A percentile compares a stretch with the other conserved stretches of the same genome.
Evolutionary conservation across 2,888 invertebrate genomes (phyloP).

Genomic region (Chaitophorus viminalis): DNA sequence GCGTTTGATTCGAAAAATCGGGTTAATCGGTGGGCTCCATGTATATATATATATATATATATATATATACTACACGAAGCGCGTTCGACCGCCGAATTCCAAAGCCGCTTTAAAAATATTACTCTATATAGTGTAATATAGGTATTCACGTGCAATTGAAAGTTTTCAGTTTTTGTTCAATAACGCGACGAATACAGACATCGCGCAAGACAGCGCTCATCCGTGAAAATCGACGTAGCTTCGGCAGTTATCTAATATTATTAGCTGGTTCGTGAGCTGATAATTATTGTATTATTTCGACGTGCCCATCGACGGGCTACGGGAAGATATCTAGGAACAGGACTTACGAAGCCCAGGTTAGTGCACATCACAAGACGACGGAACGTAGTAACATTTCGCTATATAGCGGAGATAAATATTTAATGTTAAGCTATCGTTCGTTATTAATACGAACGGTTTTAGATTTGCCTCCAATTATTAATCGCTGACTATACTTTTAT

Average conservation of each 20-base stretch:
- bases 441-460: no score
- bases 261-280: background rate
- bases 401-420: no score
- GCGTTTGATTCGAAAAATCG: conserved; percentile 29
- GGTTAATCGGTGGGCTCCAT: background rate
- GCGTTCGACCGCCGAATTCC: background rate
- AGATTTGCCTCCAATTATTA: no score
- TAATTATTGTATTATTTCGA: background rate
- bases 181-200: background rate
- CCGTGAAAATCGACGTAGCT: conserved; percentile 14
- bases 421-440: no score
- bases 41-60: no score
- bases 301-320: no score
- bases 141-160: background rate
- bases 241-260: background rate
- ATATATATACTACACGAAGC: no score
- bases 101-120: background rate
- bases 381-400: no score
- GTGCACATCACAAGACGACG: no score
- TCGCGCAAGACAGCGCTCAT: background rate
- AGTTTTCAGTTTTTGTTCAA: background rate
- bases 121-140: background rate
- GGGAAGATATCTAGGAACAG: no score
- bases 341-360: no score
- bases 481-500: no score